Conservation (phyloP, 2,888 invertebrate genomes). For the Blastobasis lacticolella region DNA sequence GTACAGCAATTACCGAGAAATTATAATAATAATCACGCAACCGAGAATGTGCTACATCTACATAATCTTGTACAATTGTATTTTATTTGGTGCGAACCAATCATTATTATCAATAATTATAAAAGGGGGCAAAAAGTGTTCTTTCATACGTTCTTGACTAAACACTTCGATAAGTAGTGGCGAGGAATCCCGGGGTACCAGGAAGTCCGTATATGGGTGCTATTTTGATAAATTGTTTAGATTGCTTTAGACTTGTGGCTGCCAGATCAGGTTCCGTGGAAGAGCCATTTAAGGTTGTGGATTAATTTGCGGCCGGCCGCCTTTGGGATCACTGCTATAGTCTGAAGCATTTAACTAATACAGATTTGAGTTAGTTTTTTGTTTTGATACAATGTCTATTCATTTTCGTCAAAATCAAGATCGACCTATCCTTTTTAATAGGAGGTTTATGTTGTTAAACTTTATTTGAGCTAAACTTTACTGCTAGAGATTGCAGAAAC, state of each 20-base stretch:
- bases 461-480: too few species aligned
- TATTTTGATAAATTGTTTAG: conserved; percentile 66
- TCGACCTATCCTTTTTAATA: conserved; percentile 15
- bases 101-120: conserved; percentile 6
- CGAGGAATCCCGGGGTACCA: conserved; percentile 41
- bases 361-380: conserved; percentile 22
- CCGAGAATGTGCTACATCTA: background rate
- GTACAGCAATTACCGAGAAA: conserved; percentile 33
- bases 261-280: conserved; percentile 58
- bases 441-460: background rate
- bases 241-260: conserved; percentile 51
- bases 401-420: conserved; percentile 16
- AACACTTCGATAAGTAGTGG: conserved; percentile 20
- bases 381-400: conserved; percentile 11
- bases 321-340: conserved; percentile 31
- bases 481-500: too few species aligned
- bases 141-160: conserved; percentile 14
- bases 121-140: conserved; percentile 12
- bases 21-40: conserved; percentile 7
- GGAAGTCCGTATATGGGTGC: conserved; percentile 65
- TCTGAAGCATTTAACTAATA: conserved; percentile 24
- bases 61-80: background rate
- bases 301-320: conserved; percentile 56
- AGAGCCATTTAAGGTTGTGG: conserved; percentile 58
- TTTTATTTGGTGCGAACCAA: conserved; percentile 12